phyloP scores from a whole-genome alignment of 2,888 invertebrate species.

The Lepidonotus clava region DNA sequence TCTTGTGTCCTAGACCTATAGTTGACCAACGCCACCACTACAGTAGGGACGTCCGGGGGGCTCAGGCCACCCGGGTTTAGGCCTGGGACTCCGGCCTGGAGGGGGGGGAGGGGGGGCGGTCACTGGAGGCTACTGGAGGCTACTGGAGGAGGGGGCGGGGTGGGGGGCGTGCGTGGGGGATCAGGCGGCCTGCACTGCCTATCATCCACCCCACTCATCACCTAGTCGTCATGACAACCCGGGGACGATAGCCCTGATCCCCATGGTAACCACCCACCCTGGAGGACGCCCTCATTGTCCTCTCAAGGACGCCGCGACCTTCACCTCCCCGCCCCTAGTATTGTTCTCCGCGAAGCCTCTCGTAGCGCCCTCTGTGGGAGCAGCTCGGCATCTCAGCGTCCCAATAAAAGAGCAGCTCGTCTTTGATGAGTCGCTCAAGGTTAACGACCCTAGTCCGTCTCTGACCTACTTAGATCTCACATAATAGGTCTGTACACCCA shows the following conservation, averaged over 20 bases:
- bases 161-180: background rate
- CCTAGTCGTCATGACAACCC: slow-evolving; percentile 26
- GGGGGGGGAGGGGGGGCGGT: background rate
- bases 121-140: background rate
- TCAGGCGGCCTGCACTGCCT: background rate
- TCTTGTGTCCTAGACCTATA: no score
- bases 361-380: background rate
- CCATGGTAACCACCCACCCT: background rate
- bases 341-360: background rate
- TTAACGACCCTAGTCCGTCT: no score
- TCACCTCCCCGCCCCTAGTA: background rate
- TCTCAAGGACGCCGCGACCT: background rate
- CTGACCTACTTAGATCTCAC: no score
- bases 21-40: no score
- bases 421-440: no score
- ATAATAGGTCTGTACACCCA: no score
- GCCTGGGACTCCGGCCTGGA: background rate
- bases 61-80: background rate
- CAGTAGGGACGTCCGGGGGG: background rate
- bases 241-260: background rate
- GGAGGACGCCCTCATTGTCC: background rate
- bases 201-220: slow-evolving; percentile 13
- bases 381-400: no score
- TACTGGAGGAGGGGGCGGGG: background rate
- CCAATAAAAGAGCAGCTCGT: no score